Conservation (phyloP, 2,113 vertebrate species). For the Callipepla squamata region DNA sequence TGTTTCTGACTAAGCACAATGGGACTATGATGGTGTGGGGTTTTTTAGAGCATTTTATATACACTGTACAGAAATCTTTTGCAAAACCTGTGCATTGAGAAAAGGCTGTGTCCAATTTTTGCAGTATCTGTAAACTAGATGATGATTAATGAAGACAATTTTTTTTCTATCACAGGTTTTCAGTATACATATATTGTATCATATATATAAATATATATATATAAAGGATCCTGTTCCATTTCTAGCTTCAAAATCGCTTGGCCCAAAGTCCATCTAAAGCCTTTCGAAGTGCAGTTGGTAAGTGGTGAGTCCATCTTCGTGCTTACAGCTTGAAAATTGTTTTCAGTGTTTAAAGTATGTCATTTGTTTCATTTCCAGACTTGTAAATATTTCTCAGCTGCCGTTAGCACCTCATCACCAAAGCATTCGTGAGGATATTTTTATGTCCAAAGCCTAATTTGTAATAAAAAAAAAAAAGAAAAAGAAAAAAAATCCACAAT, state of each 20-base stretch:
- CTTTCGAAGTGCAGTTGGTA: constrained; percentile 57
- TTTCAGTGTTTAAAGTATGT: constrained; percentile 48
- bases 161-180: constrained; percentile 78
- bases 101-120: constrained; percentile 74
- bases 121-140: constrained; percentile 73
- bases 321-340: constrained; percentile 39
- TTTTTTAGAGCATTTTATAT: constrained; percentile 80
- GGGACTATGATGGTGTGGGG: constrained; percentile 42
- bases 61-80: constrained; percentile 82
- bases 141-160: constrained; percentile 47
- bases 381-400: constrained; percentile 37
- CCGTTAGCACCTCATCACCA: constrained; percentile 31
- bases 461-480: constrained; percentile 36
- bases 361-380: constrained; percentile 46
- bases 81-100: constrained; percentile 77
- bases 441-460: constrained; percentile 67
- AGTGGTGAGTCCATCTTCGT: constrained; percentile 58
- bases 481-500: constrained; percentile 39
- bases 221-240: constrained; percentile 56
- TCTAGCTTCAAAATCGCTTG: constrained; percentile 65
- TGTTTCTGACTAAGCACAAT: constrained; percentile 83
- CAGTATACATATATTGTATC: constrained; percentile 71
- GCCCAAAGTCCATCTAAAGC: constrained; percentile 66
- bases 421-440: constrained; percentile 63
- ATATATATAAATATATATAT: constrained; percentile 61